These are phyloP conservation scores for Drosophila anceps DNA, from an alignment of 2,888 invertebrate genomes.

Conservation along the genomic window DNA sequence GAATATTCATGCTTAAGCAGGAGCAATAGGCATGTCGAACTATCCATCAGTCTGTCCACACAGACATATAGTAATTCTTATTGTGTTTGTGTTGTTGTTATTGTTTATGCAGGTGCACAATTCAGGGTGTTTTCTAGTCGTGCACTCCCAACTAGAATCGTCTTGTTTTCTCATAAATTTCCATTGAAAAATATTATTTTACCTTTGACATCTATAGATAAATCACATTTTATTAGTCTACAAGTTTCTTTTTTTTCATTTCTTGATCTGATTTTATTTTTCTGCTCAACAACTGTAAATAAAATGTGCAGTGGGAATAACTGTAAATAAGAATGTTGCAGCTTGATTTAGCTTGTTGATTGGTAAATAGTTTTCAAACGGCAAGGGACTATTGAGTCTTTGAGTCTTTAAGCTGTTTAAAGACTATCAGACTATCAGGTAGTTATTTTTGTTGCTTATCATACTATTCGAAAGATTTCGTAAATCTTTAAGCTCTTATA, in stretches of 20 bases:
- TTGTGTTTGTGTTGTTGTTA: too few species aligned
- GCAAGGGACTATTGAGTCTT: neutral
- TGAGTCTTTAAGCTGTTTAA: neutral
- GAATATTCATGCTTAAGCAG: too few species aligned
- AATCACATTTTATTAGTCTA: conserved; percentile 8
- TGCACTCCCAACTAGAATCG: neutral
- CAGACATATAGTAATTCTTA: too few species aligned
- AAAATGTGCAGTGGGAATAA: conserved; percentile 4
- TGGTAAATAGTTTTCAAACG: neutral
- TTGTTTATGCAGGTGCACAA: neutral
- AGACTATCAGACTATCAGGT: neutral
- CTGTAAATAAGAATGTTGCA: conserved; percentile 1
- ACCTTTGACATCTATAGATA: neutral
- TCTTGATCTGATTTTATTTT: conserved; percentile 4
- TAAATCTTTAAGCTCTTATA: too few species aligned
- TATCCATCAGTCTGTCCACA: too few species aligned
- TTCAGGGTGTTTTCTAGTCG: neutral
- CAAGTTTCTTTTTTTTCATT: neutral
- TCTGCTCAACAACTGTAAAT: neutral
- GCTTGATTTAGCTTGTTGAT: conserved; percentile 1
- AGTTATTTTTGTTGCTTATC: neutral
- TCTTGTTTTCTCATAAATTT: neutral
- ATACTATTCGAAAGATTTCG: neutral
- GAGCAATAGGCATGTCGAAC: too few species aligned
- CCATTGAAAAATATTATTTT: neutral